Base-by-base conservation (phyloP, 2,797 vertebrate genomes). In the Clarias laeviceps region DNA sequence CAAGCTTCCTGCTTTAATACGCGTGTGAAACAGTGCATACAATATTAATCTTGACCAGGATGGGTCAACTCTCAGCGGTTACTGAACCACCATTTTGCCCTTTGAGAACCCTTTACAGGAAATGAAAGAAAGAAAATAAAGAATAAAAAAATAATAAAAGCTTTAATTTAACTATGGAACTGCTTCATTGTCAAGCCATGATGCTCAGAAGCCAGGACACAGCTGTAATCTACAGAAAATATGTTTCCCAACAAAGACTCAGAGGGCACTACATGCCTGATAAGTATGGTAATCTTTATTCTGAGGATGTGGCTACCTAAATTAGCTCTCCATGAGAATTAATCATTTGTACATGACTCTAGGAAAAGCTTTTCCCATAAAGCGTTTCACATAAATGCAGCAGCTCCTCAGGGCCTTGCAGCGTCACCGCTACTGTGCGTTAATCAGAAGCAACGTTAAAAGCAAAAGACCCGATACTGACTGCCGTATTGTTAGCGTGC, bases 351-450 rank as follows among this genome's bases (percentile, higher is more conserved):
- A 6, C 32, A 61, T n/a, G 57, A 78, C 32, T 37, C 56, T 57
- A 78, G 56, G 37, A n/a, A 29, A 80, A 50, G 34, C 40, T 80
- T 80, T 65, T 80, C 61, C 61, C 24, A 27, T 40, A 17, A n/a
- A 64, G 59, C 7, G 14, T 70, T 74, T 54, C 37, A 12, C 78
- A 65, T 17, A 62, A 62, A 17, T 27, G 59, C 14, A 64, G 34
- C 59, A 15, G 34, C 18, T 34, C 57, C 57, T 62, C 34, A 9
- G 77, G 57, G 59, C 22, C 20, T 45, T 40, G 59, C 57, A 62
- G 22, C 22, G 2, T 62, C 57, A 62, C 22, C n/a, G n/a, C 40
- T 40, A 62, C 8, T 40, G 14, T n/a, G 37, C 57, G 9, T 37
- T 79, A 62, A 79, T 40, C 32, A 61, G 56, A 40, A 78, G 20